Percentiles rank a stretch among this genome's conserved stretches.
Conservation (phyloP, 2,797 vertebrate species). For the Premnoplex brunnescens region DNA sequence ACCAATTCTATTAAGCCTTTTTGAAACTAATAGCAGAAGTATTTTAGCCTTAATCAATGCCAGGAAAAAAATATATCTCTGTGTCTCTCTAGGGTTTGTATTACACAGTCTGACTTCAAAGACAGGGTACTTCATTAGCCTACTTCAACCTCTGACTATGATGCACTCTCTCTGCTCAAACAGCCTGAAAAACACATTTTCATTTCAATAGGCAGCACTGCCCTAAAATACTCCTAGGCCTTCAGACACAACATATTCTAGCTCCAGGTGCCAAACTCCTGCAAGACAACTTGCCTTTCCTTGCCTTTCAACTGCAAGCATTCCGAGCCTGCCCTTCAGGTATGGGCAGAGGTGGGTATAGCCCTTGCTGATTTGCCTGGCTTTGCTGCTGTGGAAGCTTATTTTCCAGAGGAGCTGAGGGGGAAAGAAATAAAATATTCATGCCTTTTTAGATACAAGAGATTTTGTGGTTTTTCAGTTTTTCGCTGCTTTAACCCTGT, state of each 20-base stretch:
- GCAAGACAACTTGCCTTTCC: neutral
- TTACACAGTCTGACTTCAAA: neutral
- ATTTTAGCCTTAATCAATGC: constrained; percentile 4
- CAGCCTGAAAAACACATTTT: constrained; percentile 15
- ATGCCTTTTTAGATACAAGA: neutral
- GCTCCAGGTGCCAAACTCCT: neutral
- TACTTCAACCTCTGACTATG: neutral
- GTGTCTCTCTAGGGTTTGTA: neutral
- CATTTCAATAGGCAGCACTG: constrained; percentile 1
- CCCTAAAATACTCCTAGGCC: neutral
- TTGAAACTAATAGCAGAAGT: neutral
- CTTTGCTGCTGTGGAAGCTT: neutral
- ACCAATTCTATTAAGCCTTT: neutral
- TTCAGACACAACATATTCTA: neutral
- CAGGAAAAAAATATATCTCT: neutral
- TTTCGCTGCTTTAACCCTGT: neutral
- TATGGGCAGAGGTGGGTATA: neutral
- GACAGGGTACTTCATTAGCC: neutral
- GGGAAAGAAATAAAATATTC: neutral
- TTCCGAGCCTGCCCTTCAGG: neutral
- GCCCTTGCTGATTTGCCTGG: neutral
- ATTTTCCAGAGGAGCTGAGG: neutral
- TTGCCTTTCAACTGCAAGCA: neutral
- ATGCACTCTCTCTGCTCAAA: neutral
- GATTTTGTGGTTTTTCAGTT: neutral